Base-by-base conservation (phyloP, 2,113 vertebrate species). In the Galemys pyrenaicus region DNA sequence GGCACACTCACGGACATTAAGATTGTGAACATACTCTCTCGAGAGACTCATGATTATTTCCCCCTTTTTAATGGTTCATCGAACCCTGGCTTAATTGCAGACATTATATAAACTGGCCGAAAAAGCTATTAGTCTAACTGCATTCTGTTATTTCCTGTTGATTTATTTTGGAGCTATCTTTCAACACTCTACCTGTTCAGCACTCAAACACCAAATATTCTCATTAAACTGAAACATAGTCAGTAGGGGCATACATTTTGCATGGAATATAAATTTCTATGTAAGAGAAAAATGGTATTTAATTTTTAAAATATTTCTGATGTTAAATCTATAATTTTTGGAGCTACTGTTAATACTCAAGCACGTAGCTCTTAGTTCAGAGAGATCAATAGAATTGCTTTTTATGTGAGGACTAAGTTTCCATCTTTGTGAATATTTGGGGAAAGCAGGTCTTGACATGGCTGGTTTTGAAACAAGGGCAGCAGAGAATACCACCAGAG, bases 181-280 rank as follows among this genome's bases (percentile, higher is more conserved):
- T 41, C 51, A 37, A 15, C 37, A 85, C 46, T 87, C 83, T 24
- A 68, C 30, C 75, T 26, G 58, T 93, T 89, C 20, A 51, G 81
- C 86, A 77, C 68, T 92, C 89, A 91, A 73, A 95, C 94, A 17
- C 46, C 39, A 86, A 73, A 39, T 73, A 20, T 37, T 94, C 58
- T 85, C 60, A 88, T 71, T 94, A 92, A 90, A 86, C 77, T 67
- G 49, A 96, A 81, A 83, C 85, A 44, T 28, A 91, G 96, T 77
- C 39, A 93, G 22, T 6, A 89, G 51, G 73, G 84, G 41, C 7
- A 62, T 78, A 96, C 96, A 75, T 64, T 13, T 84, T 83, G 54
- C 56, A 73, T 70, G 79, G 44, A 32, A 83, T 81, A 60, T 32
- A 91, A 35, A 71, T 83, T 83, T 41, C 70, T 54, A 71, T 84